Evolutionary conservation across 2,797 vertebrate genomes (phyloP).

Genomic region (Schizothorax lantsangensis): DNA sequence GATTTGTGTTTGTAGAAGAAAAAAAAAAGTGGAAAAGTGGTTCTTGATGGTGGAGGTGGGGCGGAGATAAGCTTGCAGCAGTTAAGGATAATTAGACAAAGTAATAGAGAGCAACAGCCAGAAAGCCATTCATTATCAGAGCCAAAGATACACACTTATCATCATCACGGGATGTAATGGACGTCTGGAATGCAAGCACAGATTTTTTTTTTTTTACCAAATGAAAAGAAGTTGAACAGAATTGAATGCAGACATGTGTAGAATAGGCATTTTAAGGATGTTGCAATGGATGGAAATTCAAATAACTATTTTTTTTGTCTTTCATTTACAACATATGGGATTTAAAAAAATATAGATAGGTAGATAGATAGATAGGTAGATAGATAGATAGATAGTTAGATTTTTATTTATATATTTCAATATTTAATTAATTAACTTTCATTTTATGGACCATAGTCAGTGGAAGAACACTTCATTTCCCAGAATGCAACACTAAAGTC

Average conservation of each 20-base stretch:
- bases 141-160: slow-evolving; percentile 68
- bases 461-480: not conserved
- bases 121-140: slow-evolving; percentile 67
- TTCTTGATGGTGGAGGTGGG: slow-evolving; percentile 84
- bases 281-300: not conserved
- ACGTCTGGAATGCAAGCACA: slow-evolving; percentile 31
- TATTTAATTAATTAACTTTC: not conserved
- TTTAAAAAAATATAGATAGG: not conserved
- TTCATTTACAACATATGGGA: not conserved
- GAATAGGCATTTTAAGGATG: not conserved
- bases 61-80: slow-evolving; percentile 86
- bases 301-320: not conserved
- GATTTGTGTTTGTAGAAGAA: slow-evolving; percentile 54
- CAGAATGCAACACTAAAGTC: not conserved
- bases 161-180: slow-evolving; percentile 65
- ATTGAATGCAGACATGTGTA: not conserved
- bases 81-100: slow-evolving; percentile 90
- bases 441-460: not conserved
- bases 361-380: not conserved
- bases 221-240: not conserved
- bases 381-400: not conserved
- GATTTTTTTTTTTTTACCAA: not conserved
- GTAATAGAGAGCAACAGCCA: slow-evolving; percentile 79
- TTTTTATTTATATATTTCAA: not conserved
- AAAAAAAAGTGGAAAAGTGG: slow-evolving; percentile 47